Base-by-base conservation (phyloP, 2,888 invertebrate genomes). In the Augiades crinisus region DNA sequence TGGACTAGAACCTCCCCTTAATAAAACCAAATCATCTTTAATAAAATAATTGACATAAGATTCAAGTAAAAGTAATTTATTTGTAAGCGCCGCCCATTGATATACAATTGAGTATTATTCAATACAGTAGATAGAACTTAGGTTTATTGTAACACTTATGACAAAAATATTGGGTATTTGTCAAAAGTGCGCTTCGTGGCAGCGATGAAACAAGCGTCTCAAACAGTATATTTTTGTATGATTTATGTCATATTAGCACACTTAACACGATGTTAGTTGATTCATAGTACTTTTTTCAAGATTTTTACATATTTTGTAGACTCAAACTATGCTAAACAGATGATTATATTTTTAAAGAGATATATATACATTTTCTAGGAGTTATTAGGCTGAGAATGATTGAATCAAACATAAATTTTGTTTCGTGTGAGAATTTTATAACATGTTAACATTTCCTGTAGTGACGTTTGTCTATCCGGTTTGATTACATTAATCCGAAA, bases 141-240 rank as follows among this genome's bases (percentile, higher is more conserved):
- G n/a, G n/a, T n/a, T n/a, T n/a, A n/a, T n/a, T n/a, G n/a, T n/a
- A n/a, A n/a, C n/a, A n/a, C n/a, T n/a, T n/a, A n/a, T n/a, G n/a
- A n/a, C n/a, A n/a, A n/a, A n/a, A n/a, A n/a, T n/a, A n/a, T n/a
- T n/a, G n/a, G n/a, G n/a, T n/a, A n/a, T n/a, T 6, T 6, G 6
- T 6, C 22, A 22, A 5, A 22, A 6, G 7, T 7, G 1, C 3
- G 10, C 27, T 27, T 10, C 5, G 10, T 10, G 2, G 2, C 8
- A 27, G 21, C 7, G 14, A 19, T 40, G 21, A 36, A 50, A 12
- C 41, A 34, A 36, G 41, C 27, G 36, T 43, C 3, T 16, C 74
- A 74, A 60, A 70, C 49, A 47, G 58, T 70, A 68, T 79, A 73
- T 75, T 79, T 78, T 72, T 59, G 54, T 70, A 67, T 79, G 77